Base-by-base conservation (phyloP, 2,113 vertebrate genomes). In the Rhynchopsitta pachyrhyncha region DNA sequence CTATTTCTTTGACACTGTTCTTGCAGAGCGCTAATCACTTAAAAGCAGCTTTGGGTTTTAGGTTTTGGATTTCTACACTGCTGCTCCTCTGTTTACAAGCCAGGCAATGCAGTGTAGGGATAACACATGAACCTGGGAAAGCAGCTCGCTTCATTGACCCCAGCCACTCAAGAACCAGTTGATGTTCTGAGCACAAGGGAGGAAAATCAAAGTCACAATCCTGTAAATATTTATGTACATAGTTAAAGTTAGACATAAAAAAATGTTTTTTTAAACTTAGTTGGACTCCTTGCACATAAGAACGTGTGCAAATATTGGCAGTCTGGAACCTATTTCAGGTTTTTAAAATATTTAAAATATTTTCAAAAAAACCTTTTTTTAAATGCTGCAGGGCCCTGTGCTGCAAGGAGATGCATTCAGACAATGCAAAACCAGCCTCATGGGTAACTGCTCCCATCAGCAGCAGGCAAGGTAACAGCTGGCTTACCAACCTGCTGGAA, bases 1-100 rank as follows among this genome's bases (percentile, higher is more conserved):
- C 41, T 46, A 37, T 86, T 27, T 93, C 64, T 82, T 60, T 59
- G 35, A 82, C 29, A 3, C 13, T 62, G 35, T 52, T 76, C 88
- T 88, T 94, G 71, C 44, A 82, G 70, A 92, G 73, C 0, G 0
- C 39, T 73, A 76, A 50, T 88, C 59, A 49, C 90, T 95, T 93
- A 44, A 93, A 96, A 97, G 71, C 63, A 80, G 79, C 37, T 80
- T 88, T 76, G 39, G 41, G 73, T 78, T 93, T 95, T 86, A 63
- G 60, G 52, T 67, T 87, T 91, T 91, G 77, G 42, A 78, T 97
- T 94, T 94, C 50, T 29, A 11, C 0, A 0, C 70, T 50, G 53
- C 57, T 69, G 3, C 46, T 95, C 22, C 42, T 83, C 68, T 74
- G 77, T 76, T 74, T 67, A n/a, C 73, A 59, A 93, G 80, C 53